Percentiles rank a stretch among this genome's conserved stretches.
These are phyloP conservation scores for Drosophila teissieri DNA, from an alignment of 1,140 invertebrate species.

Conservation along the genomic window DNA sequence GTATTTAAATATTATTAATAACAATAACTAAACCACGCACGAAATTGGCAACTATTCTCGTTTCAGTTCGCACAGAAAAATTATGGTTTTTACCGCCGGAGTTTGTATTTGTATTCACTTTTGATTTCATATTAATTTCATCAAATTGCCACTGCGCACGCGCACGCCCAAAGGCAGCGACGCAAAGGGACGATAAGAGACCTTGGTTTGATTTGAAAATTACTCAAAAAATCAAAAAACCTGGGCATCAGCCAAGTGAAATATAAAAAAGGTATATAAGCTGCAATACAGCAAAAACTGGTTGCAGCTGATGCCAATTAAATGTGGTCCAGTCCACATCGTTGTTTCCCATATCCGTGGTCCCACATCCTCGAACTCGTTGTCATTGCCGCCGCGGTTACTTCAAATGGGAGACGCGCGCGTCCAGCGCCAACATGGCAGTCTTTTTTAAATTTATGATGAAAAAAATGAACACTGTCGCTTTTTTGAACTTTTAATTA, in stretches of 20 bases:
- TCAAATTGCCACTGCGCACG: conserved; percentile 81
- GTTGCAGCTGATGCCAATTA: conserved; percentile 63
- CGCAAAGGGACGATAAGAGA: conserved; percentile 45
- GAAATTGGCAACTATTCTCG: too few relatives aligned
- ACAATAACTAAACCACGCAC: too few relatives aligned
- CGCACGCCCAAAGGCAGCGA: conserved; percentile 52
- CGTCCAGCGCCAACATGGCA: conserved; percentile 72
- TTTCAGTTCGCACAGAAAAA: too few relatives aligned
- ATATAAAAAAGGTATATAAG: conserved; percentile 25
- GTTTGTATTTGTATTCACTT: conserved; percentile 61
- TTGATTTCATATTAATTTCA: conserved; percentile 83
- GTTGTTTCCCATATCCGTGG: background rate
- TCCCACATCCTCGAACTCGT: conserved; percentile 26
- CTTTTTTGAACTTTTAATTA: conserved; percentile 82
- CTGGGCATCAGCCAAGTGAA: background rate
- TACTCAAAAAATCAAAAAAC: conserved; percentile 51
- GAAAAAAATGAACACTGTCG: conserved; percentile 82
- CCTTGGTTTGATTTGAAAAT: conserved; percentile 83
- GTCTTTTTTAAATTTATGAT: conserved; percentile 82
- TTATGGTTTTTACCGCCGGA: background rate
- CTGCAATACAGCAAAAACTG: conserved; percentile 48
- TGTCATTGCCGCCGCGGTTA: conserved; percentile 76
- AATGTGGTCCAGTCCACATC: conserved; percentile 62
- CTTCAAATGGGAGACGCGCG: conserved; percentile 75
- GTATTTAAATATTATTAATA: too few relatives aligned